Evolutionary conservation across 2,797 vertebrate genomes (phyloP).

Genomic region (Octomys mimax): DNA sequence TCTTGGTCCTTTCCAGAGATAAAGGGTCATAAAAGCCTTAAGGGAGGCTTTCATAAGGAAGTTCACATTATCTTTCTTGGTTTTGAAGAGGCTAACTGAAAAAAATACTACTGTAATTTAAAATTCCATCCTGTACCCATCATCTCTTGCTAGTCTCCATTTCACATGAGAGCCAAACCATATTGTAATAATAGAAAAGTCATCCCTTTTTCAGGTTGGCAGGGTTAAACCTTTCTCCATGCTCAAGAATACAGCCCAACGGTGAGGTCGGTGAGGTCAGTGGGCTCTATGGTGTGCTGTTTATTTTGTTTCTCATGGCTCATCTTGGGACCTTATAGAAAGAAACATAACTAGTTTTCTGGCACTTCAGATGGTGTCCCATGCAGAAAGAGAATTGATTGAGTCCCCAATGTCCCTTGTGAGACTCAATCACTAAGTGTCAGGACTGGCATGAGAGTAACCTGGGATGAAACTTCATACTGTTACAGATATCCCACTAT

Average conservation of each 20-base stretch:
- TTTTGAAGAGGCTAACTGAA: too few relatives aligned
- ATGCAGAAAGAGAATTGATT: not conserved
- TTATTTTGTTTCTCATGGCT: not conserved
- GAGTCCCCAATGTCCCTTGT: not conserved
- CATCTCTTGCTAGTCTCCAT: not conserved
- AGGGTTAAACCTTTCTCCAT: not conserved
- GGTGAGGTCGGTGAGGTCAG: not conserved
- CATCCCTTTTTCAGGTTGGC: not conserved
- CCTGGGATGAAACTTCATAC: too few relatives aligned
- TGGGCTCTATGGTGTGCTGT: not conserved
- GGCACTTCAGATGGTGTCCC: not conserved
- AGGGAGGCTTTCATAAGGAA: too few relatives aligned
- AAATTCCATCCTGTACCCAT: too few relatives aligned
- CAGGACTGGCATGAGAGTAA: too few relatives aligned
- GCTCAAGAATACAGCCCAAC: not conserved
- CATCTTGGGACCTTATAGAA: not conserved
- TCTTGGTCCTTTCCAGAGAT: too few relatives aligned
- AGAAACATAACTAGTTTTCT: not conserved
- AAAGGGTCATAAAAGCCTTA: too few relatives aligned
- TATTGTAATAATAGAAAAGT: not conserved
- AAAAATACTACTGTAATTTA: too few relatives aligned
- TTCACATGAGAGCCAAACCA: not conserved
- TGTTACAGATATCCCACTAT: too few relatives aligned
- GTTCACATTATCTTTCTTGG: too few relatives aligned
- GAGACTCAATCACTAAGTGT: not conserved